Evolutionary conservation across 37 sponge, comb jelly and placozoan genomes (phyloP).

Genomic region (Trichoplax adhaerens): DNA sequence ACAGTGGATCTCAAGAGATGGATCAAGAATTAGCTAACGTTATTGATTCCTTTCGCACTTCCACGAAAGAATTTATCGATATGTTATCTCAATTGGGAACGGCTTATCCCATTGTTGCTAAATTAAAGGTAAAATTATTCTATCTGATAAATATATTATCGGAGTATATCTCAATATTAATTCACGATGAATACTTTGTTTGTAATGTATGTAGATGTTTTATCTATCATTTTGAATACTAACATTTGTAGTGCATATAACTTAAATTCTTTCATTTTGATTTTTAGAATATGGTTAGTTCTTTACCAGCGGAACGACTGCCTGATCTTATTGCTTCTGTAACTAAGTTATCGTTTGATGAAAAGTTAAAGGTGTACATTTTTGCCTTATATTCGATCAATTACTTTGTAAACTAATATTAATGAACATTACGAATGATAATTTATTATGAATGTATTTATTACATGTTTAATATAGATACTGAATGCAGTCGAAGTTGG

Average conservation of each 20-base stretch:
- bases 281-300: slow-evolving; percentile 21
- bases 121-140: slow-evolving; percentile 21
- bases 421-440: too few species aligned
- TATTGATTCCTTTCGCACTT: slow-evolving; percentile 15
- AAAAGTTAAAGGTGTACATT: slow-evolving; percentile 26
- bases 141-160: too few species aligned
- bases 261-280: background rate
- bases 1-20: too few species aligned
- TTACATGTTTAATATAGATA: too few species aligned
- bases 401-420: too few species aligned
- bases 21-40: background rate
- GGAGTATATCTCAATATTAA: too few species aligned
- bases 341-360: slow-evolving; percentile 36
- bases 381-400: too few species aligned
- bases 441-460: too few species aligned
- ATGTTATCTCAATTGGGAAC: background rate
- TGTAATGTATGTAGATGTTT: too few species aligned
- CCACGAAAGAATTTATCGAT: slow-evolving; percentile 28
- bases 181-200: too few species aligned
- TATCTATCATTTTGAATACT: too few species aligned
- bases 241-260: too few species aligned
- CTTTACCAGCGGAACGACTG: slow-evolving; percentile 38
- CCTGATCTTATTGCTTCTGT: slow-evolving; percentile 54
- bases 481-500: slow-evolving; percentile 33
- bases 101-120: slow-evolving; percentile 6